Base-by-base conservation (phyloP, 2,888 invertebrate genomes). In the Xestia c-nigrum region DNA sequence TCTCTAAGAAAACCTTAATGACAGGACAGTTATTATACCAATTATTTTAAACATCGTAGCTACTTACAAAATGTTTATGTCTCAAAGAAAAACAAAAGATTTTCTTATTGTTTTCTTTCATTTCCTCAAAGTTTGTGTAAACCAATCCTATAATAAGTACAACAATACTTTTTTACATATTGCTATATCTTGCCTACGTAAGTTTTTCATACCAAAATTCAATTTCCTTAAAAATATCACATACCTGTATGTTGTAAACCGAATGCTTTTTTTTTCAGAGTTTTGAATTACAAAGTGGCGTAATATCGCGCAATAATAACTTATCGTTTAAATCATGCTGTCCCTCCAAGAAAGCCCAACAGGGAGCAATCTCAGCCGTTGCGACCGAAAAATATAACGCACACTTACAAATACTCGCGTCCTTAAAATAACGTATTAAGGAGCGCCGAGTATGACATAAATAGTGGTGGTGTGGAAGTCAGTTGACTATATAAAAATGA, bases 401-500 rank as follows among this genome's bases (percentile, higher is more conserved):
- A 92, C 92, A 92, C 92, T 94, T 93, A 94, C 93, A 94, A 95
- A 94, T 94, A 94, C 93, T 94, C 90, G 92, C 93, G 92, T 93
- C 93, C 92, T 94, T 93, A 94, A 96, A 95, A 95, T 95, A 95
- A 94, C 93, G 93, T 94, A 96, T 95, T 94, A 95, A 94, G 94
- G 93, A 94, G 93, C 93, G 93, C 91, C 93, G 94, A 94, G 94
- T 95, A 95, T 96, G 96, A 95, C 95, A 96, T 96, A 95, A 96
- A 95, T 96, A 96, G 95, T 95, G 94, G 94, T 94, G 94, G 94
- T 92, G 94, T 94, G 94, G 95, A 96, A 96, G 96, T 96, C 96
- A 96, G 95, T 96, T 93, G 95, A 96, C 95, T 96, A 95, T 95
- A 96, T 96, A 96, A 96, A 96, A 96, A 95, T 96, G 95, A 94